Percentiles rank a stretch among this genome's conserved stretches.
phyloP scores from a whole-genome alignment of 2,888 invertebrate species.

The Parelbella ahira region DNA sequence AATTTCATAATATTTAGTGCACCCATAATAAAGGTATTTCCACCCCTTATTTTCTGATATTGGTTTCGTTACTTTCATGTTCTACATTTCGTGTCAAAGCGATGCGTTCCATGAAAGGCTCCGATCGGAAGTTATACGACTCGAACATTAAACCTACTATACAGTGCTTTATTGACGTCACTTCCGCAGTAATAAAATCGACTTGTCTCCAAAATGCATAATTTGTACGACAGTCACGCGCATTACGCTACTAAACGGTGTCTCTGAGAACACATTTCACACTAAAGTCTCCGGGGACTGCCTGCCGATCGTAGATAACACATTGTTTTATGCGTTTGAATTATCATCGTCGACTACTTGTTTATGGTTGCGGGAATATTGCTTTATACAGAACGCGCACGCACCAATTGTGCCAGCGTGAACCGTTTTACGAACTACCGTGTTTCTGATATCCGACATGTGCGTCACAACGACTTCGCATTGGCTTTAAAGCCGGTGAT shows the following conservation, averaged over 20 bases:
- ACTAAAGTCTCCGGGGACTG: slow-evolving; percentile 69
- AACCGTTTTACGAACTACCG: slow-evolving; percentile 2
- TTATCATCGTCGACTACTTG: slow-evolving; percentile 72
- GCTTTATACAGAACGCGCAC: slow-evolving; percentile 66
- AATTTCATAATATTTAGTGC: no score
- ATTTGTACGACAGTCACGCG: slow-evolving; percentile 78
- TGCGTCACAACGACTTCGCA: slow-evolving; percentile 17
- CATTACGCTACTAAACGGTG: slow-evolving; percentile 77
- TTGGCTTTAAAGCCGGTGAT: slow-evolving; percentile 24
- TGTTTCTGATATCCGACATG: slow-evolving; percentile 15
- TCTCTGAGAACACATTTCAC: slow-evolving; percentile 78
- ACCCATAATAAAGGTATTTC: slow-evolving; percentile 2
- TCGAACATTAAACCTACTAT: slow-evolving; percentile 70
- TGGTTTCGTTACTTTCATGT: slow-evolving; percentile 33
- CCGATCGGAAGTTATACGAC: slow-evolving; percentile 69
- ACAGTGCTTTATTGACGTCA: slow-evolving; percentile 77
- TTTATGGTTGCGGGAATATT: slow-evolving; percentile 68
- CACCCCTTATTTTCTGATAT: not conserved
- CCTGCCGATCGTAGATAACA: slow-evolving; percentile 71
- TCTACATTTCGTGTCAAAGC: slow-evolving; percentile 48
- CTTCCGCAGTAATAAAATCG: slow-evolving; percentile 77
- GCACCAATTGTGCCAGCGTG: slow-evolving; percentile 40
- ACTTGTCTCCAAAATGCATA: slow-evolving; percentile 76
- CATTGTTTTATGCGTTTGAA: slow-evolving; percentile 75
- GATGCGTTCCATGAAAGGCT: slow-evolving; percentile 52